Conservation (phyloP, 2,797 vertebrate species). For the Arrhamphus sclerolepis region DNA sequence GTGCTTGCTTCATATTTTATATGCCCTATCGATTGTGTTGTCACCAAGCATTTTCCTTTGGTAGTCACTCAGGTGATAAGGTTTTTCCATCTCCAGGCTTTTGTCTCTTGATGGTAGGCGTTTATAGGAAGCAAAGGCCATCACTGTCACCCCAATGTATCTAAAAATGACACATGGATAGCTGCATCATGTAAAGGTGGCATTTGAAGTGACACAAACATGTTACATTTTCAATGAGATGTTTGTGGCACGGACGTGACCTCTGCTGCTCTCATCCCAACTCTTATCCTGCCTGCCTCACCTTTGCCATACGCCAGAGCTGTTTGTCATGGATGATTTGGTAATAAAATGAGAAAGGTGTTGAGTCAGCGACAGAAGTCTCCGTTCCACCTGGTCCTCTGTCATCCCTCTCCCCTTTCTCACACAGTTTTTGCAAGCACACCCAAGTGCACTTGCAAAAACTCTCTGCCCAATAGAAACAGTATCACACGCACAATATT, state of each 20-base stretch:
- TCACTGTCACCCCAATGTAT: slow-evolving; percentile 65
- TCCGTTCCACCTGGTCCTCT: slow-evolving; percentile 80
- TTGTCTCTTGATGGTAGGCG: slow-evolving; percentile 45
- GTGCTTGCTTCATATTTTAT: slow-evolving; percentile 59
- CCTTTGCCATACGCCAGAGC: slow-evolving; percentile 73
- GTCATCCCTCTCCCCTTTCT: slow-evolving; percentile 64
- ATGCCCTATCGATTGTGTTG: slow-evolving; percentile 68
- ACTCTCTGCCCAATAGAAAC: too few relatives aligned
- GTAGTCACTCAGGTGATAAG: slow-evolving; percentile 65
- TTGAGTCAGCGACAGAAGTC: slow-evolving; percentile 83
- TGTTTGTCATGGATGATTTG: slow-evolving; percentile 84
- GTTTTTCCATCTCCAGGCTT: slow-evolving; percentile 44
- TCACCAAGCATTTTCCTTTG: slow-evolving; percentile 63
- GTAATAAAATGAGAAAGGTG: slow-evolving; percentile 85
- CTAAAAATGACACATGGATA: slow-evolving; percentile 71
- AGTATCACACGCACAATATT: slow-evolving; percentile 8
- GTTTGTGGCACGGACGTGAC: slow-evolving; percentile 70
- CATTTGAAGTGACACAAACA: slow-evolving; percentile 67
- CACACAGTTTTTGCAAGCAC: slow-evolving; percentile 30
- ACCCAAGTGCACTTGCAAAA: slow-evolving; percentile 21
- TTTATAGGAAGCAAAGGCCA: slow-evolving; percentile 57
- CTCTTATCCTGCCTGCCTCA: slow-evolving; percentile 68
- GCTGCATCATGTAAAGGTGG: slow-evolving; percentile 71
- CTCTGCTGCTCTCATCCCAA: slow-evolving; percentile 57
- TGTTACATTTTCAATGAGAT: slow-evolving; percentile 66